phyloP scores from a whole-genome alignment of 2,888 invertebrate species.

The Sabellastarte sp. region DNA sequence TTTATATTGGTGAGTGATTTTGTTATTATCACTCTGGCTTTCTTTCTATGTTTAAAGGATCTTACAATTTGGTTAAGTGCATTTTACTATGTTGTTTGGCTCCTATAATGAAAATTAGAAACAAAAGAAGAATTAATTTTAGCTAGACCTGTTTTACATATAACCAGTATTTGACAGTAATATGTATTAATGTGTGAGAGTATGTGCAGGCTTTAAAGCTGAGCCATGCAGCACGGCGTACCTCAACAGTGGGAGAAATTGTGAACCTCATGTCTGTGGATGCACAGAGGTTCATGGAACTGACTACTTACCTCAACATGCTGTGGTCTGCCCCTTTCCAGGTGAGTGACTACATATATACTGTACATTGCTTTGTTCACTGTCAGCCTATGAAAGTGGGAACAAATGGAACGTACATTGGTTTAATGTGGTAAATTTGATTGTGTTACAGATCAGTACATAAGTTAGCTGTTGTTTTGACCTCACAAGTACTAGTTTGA shows the following conservation, averaged over 20 bases:
- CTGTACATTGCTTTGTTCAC: neutral
- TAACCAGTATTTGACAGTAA: neutral
- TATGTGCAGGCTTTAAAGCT: conserved; percentile 26
- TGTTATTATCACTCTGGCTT: too few species aligned
- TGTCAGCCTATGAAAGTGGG: neutral
- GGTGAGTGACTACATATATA: conserved; percentile 65
- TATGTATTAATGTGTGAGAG: neutral
- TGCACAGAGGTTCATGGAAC: conserved; percentile 22
- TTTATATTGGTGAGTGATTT: too few species aligned
- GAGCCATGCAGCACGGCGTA: conserved; percentile 45
- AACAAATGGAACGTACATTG: neutral
- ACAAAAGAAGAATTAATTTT: too few species aligned
- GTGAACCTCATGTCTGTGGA: conserved; percentile 53
- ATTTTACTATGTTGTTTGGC: conserved; percentile 2
- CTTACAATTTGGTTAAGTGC: too few species aligned
- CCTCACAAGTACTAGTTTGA: too few species aligned
- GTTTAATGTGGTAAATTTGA: neutral
- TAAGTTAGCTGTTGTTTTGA: neutral
- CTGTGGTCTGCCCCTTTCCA: conserved; percentile 61
- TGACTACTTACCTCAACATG: conserved; percentile 28
- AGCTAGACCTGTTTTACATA: too few species aligned
- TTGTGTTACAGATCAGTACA: neutral
- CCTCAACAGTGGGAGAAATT: conserved; percentile 57
- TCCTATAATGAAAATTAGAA: neutral
- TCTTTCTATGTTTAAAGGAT: too few species aligned